Percentiles rank a stretch among this genome's conserved stretches.
Evolutionary conservation across 2,888 invertebrate species (phyloP).

Genomic region (Apotomis capreana): DNA sequence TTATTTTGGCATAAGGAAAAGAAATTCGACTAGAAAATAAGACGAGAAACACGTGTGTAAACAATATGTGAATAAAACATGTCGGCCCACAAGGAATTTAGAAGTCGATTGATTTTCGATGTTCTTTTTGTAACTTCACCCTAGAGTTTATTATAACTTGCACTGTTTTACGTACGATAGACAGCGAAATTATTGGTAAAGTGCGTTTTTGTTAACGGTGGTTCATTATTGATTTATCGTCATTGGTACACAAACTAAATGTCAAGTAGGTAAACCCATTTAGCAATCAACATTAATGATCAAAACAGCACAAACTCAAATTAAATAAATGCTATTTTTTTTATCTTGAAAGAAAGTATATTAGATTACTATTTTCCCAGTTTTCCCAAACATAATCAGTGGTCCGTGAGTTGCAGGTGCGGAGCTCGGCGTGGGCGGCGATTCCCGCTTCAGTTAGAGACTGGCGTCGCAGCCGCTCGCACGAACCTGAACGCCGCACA

Average conservation of each 20-base stretch:
- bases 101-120: neutral
- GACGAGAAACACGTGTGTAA: constrained; percentile 17
- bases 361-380: neutral
- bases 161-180: neutral
- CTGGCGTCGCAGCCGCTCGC: constrained; percentile 80
- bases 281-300: neutral
- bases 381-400: constrained; percentile 49
- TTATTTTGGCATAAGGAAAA: neutral
- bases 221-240: too few species aligned
- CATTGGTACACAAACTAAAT: too few species aligned
- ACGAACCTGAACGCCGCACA: constrained; percentile 80
- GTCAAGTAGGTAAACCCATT: neutral
- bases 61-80: constrained; percentile 27
- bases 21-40: constrained; percentile 3
- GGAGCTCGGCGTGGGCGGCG: constrained; percentile 67
- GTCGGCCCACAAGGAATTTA: neutral
- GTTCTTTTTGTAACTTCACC: neutral
- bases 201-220: too few species aligned
- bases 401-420: constrained; percentile 74
- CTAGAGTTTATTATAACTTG: too few species aligned
- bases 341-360: neutral
- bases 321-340: neutral
- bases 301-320: neutral
- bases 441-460: constrained; percentile 72
- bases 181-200: too few species aligned